Conservation (phyloP, 2,113 vertebrate species). For the Perca schrenkii region DNA sequence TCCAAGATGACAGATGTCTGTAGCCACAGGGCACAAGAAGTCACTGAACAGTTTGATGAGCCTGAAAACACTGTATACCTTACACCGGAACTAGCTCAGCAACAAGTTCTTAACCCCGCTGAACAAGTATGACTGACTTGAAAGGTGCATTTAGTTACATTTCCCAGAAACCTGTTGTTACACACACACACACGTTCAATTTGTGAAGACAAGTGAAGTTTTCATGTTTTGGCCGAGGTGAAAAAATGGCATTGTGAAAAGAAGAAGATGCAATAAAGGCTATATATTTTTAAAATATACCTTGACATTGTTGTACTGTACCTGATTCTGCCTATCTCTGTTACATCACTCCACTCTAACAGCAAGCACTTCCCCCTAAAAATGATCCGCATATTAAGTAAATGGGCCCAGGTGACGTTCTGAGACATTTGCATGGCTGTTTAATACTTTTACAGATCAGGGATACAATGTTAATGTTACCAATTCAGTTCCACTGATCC, state of each 20-base stretch:
- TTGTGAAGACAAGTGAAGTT: background rate
- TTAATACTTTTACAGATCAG: background rate
- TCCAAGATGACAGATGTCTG: slow-evolving; percentile 35
- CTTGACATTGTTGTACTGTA: background rate
- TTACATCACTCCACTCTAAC: background rate
- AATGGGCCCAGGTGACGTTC: background rate
- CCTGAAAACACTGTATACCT: slow-evolving; percentile 50
- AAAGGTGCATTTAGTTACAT: background rate
- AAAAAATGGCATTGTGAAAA: background rate
- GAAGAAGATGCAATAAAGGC: background rate
- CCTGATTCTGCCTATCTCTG: background rate
- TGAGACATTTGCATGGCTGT: background rate
- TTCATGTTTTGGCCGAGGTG: background rate
- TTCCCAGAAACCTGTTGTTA: slow-evolving; percentile 7
- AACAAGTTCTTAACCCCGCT: slow-evolving; percentile 1
- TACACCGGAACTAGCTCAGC: slow-evolving; percentile 1
- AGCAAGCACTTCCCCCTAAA: background rate
- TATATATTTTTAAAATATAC: background rate
- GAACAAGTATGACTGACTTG: background rate
- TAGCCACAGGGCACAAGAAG: slow-evolving; percentile 33
- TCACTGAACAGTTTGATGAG: slow-evolving; percentile 42
- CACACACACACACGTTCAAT: background rate
- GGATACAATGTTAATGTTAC: background rate
- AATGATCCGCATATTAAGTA: background rate
- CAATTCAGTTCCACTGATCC: background rate